Evolutionary conservation across 2,113 vertebrate genomes (phyloP), one percentile per base, ranked within the genome.

Genomic region (Abramis brama): DNA sequence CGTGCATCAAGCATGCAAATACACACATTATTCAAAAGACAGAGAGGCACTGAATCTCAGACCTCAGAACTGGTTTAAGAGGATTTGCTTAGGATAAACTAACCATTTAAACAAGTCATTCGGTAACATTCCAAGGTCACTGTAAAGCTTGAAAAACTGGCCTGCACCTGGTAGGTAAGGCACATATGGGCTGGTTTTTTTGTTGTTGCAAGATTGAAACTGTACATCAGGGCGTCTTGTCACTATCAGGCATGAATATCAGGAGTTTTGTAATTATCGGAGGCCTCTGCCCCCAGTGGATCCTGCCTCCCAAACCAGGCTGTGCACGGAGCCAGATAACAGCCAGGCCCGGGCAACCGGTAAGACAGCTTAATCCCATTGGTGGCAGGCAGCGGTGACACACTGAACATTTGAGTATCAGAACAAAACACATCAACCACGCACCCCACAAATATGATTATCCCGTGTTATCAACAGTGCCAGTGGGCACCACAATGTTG

Each of bases 291-390:
- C 39, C 89, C 77, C 21, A 62, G 83, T 64, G 59, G 76, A 77
- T 75, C 47, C 39, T 55, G 64, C 59, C 43, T 71, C 73, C 85
- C 60, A 71, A 90, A 82, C 27, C 39, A 43, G 68, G 39, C 78
- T 66, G 77, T 79, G 85, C 79, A 86, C 43, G 4, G 57, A 66
- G 77, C 59, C 79, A 76, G 89, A 90, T 88, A 90, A 86, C 85
- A 88, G 73, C 36, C 83, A 80, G 21, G 77, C n/a, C 76, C 55
- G 12, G 45, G 78, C 45, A 11, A 36, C 57, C 50, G 89, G 83
- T 84, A 80, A 86, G 83, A 88, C 86, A 13, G 47, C 43, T 50
- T 89, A 88, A 90, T 90, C 89, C 87, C 64, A 79, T 57, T 86
- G 71, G 60, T 79, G 86, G 79, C 86, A 79, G 45, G 50, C 82